phyloP scores from a whole-genome alignment of 1,140 invertebrate species.

The Marisa cornuarietis region DNA sequence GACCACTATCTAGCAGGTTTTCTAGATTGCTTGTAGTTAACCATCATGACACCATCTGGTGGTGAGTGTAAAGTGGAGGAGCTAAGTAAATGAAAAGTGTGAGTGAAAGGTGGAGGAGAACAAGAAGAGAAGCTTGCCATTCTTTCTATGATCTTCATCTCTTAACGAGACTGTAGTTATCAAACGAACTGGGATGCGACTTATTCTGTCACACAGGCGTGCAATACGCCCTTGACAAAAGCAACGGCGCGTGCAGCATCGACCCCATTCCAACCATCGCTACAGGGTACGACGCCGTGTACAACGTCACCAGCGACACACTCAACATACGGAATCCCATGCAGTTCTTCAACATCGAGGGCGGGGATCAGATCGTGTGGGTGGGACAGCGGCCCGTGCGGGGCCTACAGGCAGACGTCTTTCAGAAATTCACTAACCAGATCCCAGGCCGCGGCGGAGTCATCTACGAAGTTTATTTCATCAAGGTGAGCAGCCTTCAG shows the following conservation, averaged over 20 bases:
- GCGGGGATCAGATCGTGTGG: background rate
- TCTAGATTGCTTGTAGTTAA: too few relatives aligned
- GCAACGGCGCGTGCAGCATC: constrained; percentile 7
- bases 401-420: constrained; percentile 7
- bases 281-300: background rate
- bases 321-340: constrained; percentile 10
- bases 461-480: constrained; percentile 16
- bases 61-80: too few relatives aligned
- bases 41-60: too few relatives aligned
- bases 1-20: too few relatives aligned
- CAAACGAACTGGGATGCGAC: too few relatives aligned
- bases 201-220: background rate
- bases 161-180: too few relatives aligned
- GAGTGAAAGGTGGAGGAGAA: too few relatives aligned
- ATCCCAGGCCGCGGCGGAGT: background rate
- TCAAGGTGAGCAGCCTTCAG: background rate
- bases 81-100: too few relatives aligned
- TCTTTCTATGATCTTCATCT: too few relatives aligned
- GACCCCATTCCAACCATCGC: constrained; percentile 13
- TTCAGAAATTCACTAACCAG: background rate
- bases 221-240: constrained; percentile 9
- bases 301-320: background rate
- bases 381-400: constrained; percentile 3
- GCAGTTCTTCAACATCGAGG: constrained; percentile 12
- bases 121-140: too few relatives aligned